Base-by-base conservation (phyloP, 2,113 vertebrate genomes). In the Percina caprodes region DNA sequence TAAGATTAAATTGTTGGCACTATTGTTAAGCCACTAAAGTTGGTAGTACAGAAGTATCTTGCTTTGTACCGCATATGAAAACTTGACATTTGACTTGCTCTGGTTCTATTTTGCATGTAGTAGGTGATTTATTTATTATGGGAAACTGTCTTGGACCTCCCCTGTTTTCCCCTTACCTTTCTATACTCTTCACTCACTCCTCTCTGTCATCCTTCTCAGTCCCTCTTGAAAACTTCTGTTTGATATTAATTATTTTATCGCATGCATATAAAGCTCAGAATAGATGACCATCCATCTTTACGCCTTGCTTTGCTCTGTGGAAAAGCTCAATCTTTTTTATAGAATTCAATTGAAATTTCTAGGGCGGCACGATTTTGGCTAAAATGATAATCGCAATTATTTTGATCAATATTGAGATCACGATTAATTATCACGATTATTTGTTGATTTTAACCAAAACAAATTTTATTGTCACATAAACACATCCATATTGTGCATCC, bases 261-360 rank as follows among this genome's bases (percentile, higher is more conserved):
- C 55, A n/a, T 61, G 35, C 70, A 24, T 62, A 79, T 77, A 79
- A 76, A 79, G 15, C 79, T 71, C 71, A 49, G 62, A 87, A 69
- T 79, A 82, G 76, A 77, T 69, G 35, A 79, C 67, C 66, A 69
- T 85, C 52, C 58, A 51, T 82, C 56, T 81, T 89, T 81, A 80
- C 23, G 80, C 21, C 14, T 62, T 66, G 66, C 86, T 86, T 79
- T 85, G 48, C 58, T 56, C 42, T 13, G 23, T 42, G 56, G 46
- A 77, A 67, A 71, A 60, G 82, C 78, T 79, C 80, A 74, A 55
- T 71, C 39, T 26, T 74, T 79, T 79, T 85, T 33, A 79, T 65
- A 10, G 55, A 45, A 21, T 84, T 76, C 74, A 65, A 30, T 30
- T 68, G 61, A 24, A 0, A 66, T 90, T 78, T 30, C 4, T 30